Conservation (phyloP, 2,113 vertebrate genomes). For the Lophochroa leadbeateri region DNA sequence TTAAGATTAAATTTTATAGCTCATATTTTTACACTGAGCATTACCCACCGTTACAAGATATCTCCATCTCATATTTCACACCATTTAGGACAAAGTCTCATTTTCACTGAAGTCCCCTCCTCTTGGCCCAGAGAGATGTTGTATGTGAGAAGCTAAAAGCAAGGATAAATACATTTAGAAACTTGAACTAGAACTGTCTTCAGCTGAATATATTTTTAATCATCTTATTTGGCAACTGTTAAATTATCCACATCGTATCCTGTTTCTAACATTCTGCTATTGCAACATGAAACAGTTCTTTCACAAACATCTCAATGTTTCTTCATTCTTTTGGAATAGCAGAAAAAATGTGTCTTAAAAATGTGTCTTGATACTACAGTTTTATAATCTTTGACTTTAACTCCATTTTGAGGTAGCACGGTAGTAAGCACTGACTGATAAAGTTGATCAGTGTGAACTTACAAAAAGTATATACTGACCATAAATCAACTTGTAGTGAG, state of each 20-base stretch:
- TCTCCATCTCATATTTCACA: slow-evolving; percentile 49
- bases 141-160: slow-evolving; percentile 22
- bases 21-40: slow-evolving; percentile 38
- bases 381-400: not conserved
- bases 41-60: slow-evolving; percentile 21
- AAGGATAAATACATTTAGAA: slow-evolving; percentile 41
- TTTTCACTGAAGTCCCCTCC: not conserved
- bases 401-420: not conserved
- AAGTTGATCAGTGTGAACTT: not conserved
- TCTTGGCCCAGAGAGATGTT: slow-evolving; percentile 19
- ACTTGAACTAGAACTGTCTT: slow-evolving; percentile 51
- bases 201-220: slow-evolving; percentile 53
- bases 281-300: slow-evolving; percentile 17
- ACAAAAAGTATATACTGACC: not conserved
- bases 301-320: not conserved
- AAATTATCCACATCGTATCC: slow-evolving; percentile 30
- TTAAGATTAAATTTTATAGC: slow-evolving; percentile 51
- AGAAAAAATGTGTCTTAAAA: not conserved
- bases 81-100: not conserved
- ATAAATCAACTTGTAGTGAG: not conserved
- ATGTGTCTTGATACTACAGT: not conserved
- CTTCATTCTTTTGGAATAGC: not conserved
- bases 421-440: not conserved
- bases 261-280: slow-evolving; percentile 4
- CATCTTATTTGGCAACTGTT: slow-evolving; percentile 56